Conservation (phyloP, 2,888 invertebrate genomes). For the Cloeon dipterum region DNA sequence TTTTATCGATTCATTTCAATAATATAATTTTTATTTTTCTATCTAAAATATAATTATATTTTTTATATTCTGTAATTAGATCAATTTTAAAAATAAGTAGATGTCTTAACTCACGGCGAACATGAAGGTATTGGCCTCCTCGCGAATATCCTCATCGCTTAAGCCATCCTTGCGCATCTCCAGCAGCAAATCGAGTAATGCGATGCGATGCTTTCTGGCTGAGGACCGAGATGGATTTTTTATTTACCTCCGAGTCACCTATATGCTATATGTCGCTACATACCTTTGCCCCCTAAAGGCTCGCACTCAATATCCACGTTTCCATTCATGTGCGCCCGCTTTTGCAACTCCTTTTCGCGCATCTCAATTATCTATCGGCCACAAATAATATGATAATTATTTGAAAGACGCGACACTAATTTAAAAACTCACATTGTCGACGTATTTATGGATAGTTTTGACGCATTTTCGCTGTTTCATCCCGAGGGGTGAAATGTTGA, state of each 20-base stretch:
- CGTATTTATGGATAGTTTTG: slow-evolving; percentile 25
- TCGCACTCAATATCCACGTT: slow-evolving; percentile 6
- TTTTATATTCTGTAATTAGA: neutral
- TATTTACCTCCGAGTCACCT: neutral
- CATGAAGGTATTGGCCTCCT: slow-evolving; percentile 20
- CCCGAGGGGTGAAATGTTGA: slow-evolving; percentile 20
- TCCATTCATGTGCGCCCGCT: slow-evolving; percentile 10
- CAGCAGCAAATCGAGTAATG: slow-evolving; percentile 28
- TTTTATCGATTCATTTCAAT: too few species aligned
- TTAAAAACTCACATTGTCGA: slow-evolving; percentile 21
- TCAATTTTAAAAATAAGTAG: neutral
- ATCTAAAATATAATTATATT: too few species aligned
- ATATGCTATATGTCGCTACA: too few species aligned
- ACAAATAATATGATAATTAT: too few species aligned
- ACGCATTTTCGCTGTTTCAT: slow-evolving; percentile 21
- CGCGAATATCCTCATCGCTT: slow-evolving; percentile 15
- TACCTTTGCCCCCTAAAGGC: neutral
- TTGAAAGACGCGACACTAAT: too few species aligned
- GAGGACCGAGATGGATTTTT: too few species aligned
- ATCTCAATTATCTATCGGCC: slow-evolving; percentile 13
- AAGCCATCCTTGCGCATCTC: slow-evolving; percentile 20
- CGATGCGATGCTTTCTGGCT: slow-evolving; percentile 13
- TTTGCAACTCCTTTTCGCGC: slow-evolving; percentile 12
- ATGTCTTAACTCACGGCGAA: slow-evolving; percentile 12
- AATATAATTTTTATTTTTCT: too few species aligned